These are phyloP conservation scores for Hypercompe scribonia DNA, from an alignment of 2,888 invertebrate genomes.

Conservation along the genomic window DNA sequence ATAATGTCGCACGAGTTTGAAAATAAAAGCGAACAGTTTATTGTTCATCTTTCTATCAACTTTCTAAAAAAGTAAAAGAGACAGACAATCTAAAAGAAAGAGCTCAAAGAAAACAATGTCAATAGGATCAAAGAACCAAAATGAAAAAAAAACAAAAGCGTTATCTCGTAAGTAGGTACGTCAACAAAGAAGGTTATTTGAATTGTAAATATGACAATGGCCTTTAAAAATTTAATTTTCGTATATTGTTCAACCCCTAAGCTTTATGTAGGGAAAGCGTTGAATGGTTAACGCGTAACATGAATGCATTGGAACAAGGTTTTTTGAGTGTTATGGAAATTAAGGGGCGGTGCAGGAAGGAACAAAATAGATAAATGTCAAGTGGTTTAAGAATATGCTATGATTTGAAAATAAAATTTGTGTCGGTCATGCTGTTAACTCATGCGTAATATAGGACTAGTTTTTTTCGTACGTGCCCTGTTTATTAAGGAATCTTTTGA, in stretches of 20 bases:
- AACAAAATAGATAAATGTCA: constrained; percentile 9
- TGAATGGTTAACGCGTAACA: constrained; percentile 29
- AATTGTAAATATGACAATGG: constrained; percentile 53
- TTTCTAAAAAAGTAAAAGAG: constrained; percentile 20
- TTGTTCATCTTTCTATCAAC: constrained; percentile 10
- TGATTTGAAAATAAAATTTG: background rate
- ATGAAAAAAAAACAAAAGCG: constrained; percentile 41
- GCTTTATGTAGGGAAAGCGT: constrained; percentile 25
- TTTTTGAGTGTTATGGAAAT: constrained; percentile 27
- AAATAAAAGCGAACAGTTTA: background rate
- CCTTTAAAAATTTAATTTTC: constrained; percentile 50
- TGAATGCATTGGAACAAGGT: constrained; percentile 29
- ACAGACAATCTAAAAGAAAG: constrained; percentile 17
- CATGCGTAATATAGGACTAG: background rate
- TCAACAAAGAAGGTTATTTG: constrained; percentile 49
- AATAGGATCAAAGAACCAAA: constrained; percentile 42
- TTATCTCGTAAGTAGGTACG: constrained; percentile 43
- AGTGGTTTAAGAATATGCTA: background rate
- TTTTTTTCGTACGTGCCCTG: background rate
- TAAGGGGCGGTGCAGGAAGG: constrained; percentile 9
- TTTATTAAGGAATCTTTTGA: background rate
- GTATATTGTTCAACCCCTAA: constrained; percentile 38
- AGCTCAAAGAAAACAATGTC: constrained; percentile 46
- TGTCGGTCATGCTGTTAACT: background rate
- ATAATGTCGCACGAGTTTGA: background rate